phyloP scores from a whole-genome alignment of 2,797 vertebrate genomes.

The Poeciliopsis presidionis region DNA sequence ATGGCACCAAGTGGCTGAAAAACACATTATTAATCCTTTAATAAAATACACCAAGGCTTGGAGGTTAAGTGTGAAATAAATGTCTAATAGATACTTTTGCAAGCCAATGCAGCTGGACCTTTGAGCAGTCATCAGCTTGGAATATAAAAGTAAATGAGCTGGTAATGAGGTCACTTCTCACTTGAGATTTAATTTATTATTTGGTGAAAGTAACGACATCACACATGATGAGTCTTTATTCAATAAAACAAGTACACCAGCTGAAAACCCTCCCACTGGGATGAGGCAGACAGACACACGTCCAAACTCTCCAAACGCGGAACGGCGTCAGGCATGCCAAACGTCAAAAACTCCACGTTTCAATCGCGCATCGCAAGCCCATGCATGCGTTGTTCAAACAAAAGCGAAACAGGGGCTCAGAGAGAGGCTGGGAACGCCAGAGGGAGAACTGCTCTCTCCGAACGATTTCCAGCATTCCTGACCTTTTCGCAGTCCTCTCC shows the following conservation, averaged over 20 bases:
- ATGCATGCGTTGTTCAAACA: neutral
- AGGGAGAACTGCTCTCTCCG: neutral
- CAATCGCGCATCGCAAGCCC: neutral
- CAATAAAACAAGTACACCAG: constrained; percentile 11
- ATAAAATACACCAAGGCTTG: neutral
- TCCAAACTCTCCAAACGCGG: neutral
- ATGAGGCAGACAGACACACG: neutral
- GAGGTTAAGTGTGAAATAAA: neutral
- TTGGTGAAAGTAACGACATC: constrained; percentile 10
- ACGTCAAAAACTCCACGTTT: neutral
- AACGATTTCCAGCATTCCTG: constrained; percentile 27
- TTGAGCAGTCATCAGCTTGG: neutral
- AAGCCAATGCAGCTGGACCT: neutral
- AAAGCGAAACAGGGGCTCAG: constrained; percentile 2
- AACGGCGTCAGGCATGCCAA: neutral
- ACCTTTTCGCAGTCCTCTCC: constrained; percentile 29
- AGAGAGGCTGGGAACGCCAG: neutral
- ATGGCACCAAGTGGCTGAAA: too few relatives aligned
- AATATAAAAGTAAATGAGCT: neutral
- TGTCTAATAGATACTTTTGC: neutral
- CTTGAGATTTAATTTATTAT: neutral
- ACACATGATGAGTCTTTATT: constrained; percentile 23
- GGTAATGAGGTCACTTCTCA: neutral
- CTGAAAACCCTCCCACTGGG: constrained; percentile 1
- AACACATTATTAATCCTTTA: too few relatives aligned